A percentile compares a stretch with the other conserved stretches of the same genome.
phyloP scores from a whole-genome alignment of 2,888 invertebrate genomes.

The Heliconius ethilla region DNA sequence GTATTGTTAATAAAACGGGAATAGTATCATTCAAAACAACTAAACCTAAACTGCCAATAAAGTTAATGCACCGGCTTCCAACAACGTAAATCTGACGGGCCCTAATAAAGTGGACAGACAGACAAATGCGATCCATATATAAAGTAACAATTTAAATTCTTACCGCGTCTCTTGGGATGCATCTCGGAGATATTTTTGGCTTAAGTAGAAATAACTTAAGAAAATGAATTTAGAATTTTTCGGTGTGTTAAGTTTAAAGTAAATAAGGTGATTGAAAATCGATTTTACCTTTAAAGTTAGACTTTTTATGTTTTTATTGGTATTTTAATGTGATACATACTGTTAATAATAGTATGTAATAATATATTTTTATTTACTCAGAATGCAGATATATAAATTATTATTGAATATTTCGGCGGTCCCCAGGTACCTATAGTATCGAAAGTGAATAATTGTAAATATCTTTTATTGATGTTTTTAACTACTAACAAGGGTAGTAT shows the following conservation, averaged over 20 bases:
- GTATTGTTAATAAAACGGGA: background rate
- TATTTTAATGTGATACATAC: too few species aligned
- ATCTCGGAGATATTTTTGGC: slow-evolving; percentile 44
- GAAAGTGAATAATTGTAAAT: too few species aligned
- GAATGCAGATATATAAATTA: too few species aligned
- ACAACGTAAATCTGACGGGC: slow-evolving; percentile 63
- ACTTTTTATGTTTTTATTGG: background rate
- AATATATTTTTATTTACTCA: too few species aligned
- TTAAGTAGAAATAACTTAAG: slow-evolving; percentile 23
- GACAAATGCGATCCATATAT: slow-evolving; percentile 66
- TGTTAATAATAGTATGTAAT: too few species aligned
- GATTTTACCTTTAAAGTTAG: background rate
- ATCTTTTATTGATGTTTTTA: too few species aligned
- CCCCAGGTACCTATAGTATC: too few species aligned
- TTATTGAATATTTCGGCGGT: too few species aligned
- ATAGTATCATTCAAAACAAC: slow-evolving; percentile 22
- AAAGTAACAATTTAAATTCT: slow-evolving; percentile 71
- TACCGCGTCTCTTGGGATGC: slow-evolving; percentile 48
- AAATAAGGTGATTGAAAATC: background rate
- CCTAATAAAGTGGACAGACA: slow-evolving; percentile 71
- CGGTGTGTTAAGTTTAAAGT: background rate
- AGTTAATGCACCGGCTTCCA: slow-evolving; percentile 44
- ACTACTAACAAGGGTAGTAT: too few species aligned
- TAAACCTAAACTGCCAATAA: slow-evolving; percentile 27
- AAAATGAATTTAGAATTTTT: slow-evolving; percentile 9